Base-by-base conservation (phyloP, 2,888 invertebrate species). In the Drosophila siamana region DNA sequence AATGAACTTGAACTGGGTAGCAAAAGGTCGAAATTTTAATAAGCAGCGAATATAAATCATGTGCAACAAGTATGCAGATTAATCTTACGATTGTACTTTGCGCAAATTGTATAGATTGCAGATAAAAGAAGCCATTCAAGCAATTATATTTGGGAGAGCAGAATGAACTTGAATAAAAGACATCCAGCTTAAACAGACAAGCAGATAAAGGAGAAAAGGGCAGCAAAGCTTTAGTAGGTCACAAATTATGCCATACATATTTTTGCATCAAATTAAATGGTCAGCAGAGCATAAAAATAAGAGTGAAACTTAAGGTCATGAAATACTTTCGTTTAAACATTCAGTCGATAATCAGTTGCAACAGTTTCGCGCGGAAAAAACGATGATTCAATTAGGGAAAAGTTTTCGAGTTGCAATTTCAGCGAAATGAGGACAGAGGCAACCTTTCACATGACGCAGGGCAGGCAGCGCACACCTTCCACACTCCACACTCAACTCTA, bases 361-460 rank as follows among this genome's bases (percentile, higher is more conserved):
- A n/a, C 33, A 33, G 33, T 33, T 30, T 33, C 11, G 36, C 5
- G 15, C 6, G 5, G 6, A 26, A 26, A 26, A 26, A 26, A 26
- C 5, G 30, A 59, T 63, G 55, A 57, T 50, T 63, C 44, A 76
- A 73, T 67, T 55, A 50, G 38, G 47, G 41, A 56, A 59, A 64
- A 43, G 41, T 46, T 33, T 48, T 51, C 57, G 22, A 30, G 13
- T 9, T 19, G 30, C 1, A n/a, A 33, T 33, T n/a, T 33, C 33
- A 2, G 15, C 9, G 38, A 26, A 48, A 40, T 26, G 38, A 22
- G 36, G 48, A 56, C 62, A 63, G 47, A 46, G 40, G 56, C 64
- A 74, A 67, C 85, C 78, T 82, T 87, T 84, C 78, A 85, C 81
- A 72, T 76, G 55, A 50, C 51, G 38, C 16, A 38, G 36, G 48